A percentile compares a stretch with the other conserved stretches of the same genome.
phyloP scores from a whole-genome alignment of 2,797 vertebrate species.

The Psittacula echo region DNA sequence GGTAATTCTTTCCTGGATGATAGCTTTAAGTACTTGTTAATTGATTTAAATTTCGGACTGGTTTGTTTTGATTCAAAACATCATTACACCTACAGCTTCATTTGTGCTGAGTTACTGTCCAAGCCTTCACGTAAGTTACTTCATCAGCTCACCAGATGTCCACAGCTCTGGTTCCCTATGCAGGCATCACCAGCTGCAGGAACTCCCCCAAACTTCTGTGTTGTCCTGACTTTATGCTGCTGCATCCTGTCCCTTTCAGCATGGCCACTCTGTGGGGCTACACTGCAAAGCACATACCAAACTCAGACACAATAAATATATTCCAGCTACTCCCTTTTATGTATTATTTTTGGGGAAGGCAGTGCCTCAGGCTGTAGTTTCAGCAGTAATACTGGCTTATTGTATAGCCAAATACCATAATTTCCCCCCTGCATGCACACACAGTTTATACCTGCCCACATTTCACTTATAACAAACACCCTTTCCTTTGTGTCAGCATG shows the following conservation, averaged over 20 bases:
- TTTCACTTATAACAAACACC: neutral
- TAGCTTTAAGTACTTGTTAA: constrained; percentile 41
- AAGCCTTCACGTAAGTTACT: constrained; percentile 14
- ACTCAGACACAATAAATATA: neutral
- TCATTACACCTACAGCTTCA: constrained; percentile 55
- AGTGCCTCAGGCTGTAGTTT: neutral
- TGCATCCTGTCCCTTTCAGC: neutral
- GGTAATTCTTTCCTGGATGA: neutral
- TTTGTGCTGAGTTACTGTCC: constrained; percentile 48
- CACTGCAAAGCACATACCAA: neutral
- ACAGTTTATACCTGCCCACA: neutral
- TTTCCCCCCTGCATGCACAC: neutral
- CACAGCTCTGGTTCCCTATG: neutral
- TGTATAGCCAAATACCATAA: neutral
- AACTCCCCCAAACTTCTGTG: neutral
- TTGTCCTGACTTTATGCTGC: neutral
- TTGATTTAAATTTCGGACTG: constrained; percentile 54
- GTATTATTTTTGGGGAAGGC: neutral
- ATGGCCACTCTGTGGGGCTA: neutral
- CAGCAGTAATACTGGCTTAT: neutral
- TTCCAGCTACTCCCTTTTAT: neutral
- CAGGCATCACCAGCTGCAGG: neutral
- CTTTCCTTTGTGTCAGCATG: neutral
- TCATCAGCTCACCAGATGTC: neutral
- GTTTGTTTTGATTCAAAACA: constrained; percentile 67